Base-by-base conservation (phyloP, 2,113 vertebrate genomes). In the Phycodurus eques region DNA sequence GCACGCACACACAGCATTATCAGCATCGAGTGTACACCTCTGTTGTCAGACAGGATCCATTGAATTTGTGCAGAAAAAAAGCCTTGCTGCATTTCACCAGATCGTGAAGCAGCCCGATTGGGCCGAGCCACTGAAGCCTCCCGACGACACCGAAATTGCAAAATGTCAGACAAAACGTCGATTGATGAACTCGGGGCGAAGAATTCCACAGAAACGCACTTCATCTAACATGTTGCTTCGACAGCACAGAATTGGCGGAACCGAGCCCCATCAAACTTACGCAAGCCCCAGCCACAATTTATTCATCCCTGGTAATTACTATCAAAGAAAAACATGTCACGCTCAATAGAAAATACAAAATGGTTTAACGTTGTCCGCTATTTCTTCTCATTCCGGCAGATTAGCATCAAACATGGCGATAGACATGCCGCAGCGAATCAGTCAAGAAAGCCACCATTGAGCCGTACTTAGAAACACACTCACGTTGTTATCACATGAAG, bases 361-460 rank as follows among this genome's bases (percentile, higher is more conserved):
- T 3, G 64, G 53, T 66, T 84, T 68, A 80, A 43, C 65, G 81
- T 80, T 71, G 84, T 79, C 43, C 44, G 69, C 62, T 80, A 75
- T 74, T 78, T 67, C 66, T 19, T 17, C 83, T 89, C 86, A 83
- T 90, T 91, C 69, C 80, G 75, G 54, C 77, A 74, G 70, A 90
- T 91, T 89, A 90, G 54, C 85, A 83, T 91, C 90, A 90, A 89
- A 75, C 67, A 44, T 6, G 44, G 66, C 53, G 74, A 76, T 81
- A 62, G 73, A 42, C 59, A 54, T 57, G 82, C 76, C 78, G 75
- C 27, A 13, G 65, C n/a, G 67, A 71, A 85, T 84, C 85, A 77
- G 35, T 31, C 49, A 66, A 47, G 70, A 49, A 35, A 10, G 63
- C 54, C 60, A 60, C 57, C 70, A 67, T 76, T 83, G 13, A 81